Evolutionary conservation across 2,797 vertebrate species (phyloP), one percentile per base, ranked within the genome.

Genomic region (Falco concolor): DNA sequence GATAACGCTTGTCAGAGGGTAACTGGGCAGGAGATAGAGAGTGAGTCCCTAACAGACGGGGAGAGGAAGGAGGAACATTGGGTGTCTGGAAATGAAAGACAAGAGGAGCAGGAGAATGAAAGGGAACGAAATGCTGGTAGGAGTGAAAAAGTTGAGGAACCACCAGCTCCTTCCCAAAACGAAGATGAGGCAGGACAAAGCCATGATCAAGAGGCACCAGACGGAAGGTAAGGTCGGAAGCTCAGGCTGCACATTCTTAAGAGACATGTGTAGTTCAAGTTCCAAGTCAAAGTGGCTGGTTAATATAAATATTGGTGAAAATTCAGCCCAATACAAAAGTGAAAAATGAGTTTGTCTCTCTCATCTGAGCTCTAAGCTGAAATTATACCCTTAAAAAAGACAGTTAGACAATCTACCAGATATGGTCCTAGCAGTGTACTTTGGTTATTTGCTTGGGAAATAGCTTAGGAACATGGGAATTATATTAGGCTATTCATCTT

Each of bases 181-280:
- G 65, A 88, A 93, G 65, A 95, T 44, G 77, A 97, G 40, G 50
- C 77, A 65, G 67, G 63, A 78, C 42, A 95, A 95, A 94, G 45
- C 24, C 18, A 84, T 53, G 80, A 88, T 69, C 50, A 93, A 90
- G 93, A 94, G 24, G 14, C 50, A 68, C 5, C 52, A 63, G 81
- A 87, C 22, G 96, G 89, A 82, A 97, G 88, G 97, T 97, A 96
- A 79, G 93, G 21, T 53, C 36, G 76, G 61, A 94, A 91, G 74
- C 21, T 84, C 36, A 68, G 13, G 12, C n/a, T 75, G 18, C 28
- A 36, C 8, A 8, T 89, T 90, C 52, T 34, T 83, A 68, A 54
- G 53, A 65, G 27, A 61, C 19, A 60, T 22, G 12, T 61, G 11
- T 68, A 36, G 7, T 61, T 91, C 36, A 72, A 90, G 28, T 63